Base-by-base conservation (phyloP, 2,113 vertebrate genomes). In the Embiotoca jacksoni region DNA sequence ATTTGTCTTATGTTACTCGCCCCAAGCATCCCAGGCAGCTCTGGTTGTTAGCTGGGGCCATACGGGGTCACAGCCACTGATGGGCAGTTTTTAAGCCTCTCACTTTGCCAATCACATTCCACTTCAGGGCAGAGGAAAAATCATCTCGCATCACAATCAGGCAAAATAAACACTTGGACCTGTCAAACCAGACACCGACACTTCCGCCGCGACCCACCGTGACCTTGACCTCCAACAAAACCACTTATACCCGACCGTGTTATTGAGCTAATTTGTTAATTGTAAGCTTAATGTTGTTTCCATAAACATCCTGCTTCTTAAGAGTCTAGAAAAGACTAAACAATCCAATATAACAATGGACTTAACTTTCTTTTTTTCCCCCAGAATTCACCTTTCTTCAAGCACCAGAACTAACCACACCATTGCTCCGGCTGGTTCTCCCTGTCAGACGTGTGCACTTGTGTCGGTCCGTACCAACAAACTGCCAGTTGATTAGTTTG, bases 1-100 rank as follows among this genome's bases (percentile, higher is more conserved):
- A 93, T 93, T 82, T 85, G 89, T 93, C 90, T 95, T 88, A 88
- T 92, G 88, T 95, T 95, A 94, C 94, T 87, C 3, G 84, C 93
- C 87, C 62, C 79, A 72, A 85, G 92, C 92, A 93, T 92, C 86
- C 75, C 49, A 76, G 69, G 89, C 91, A 91, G 88, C 83, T 79
- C 84, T 76, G 88, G 82, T 84, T 87, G 91, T 88, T 88, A 83
- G 88, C 66, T 0, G 60, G 82, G 93, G 90, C 91, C 91, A 87
- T 80, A 41, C 67, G 55, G 88, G 93, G 93, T 94, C 93, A 93
- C 77, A 44, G 81, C 75, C 77, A 33, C 86, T 89, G 81, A 91
- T 88, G 85, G 90, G 90, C 89, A 87, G 79, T 82, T 91, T 93
- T 83, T 91, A 91, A 89, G 78, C 76, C 64, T 88, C 87, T 89